phyloP scores from a whole-genome alignment of 2,797 vertebrate species.

The Novumbra hubbsi region DNA sequence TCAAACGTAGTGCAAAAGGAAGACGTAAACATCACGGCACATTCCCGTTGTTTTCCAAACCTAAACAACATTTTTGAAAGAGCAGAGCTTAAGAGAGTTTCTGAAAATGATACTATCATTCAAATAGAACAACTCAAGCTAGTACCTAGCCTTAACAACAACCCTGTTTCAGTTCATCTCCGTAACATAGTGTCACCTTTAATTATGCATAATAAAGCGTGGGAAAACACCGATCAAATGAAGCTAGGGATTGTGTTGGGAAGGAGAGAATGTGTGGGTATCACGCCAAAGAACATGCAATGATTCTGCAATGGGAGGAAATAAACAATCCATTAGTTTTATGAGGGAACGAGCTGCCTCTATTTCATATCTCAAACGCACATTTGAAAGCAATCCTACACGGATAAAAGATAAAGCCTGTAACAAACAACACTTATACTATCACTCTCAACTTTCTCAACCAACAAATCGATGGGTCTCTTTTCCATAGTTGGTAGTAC shows the following conservation, averaged over 20 bases:
- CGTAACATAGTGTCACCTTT: conserved; percentile 19
- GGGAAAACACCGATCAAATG: conserved; percentile 27
- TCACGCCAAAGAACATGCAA: conserved; percentile 1
- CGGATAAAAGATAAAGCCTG: conserved; percentile 17
- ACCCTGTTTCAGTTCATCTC: conserved; percentile 8
- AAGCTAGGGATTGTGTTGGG: not conserved
- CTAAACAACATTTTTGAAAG: not conserved
- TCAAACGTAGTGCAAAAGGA: not conserved
- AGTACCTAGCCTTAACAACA: conserved; percentile 35
- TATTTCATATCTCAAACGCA: conserved; percentile 3
- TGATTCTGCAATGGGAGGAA: not conserved
- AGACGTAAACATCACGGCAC: not conserved
- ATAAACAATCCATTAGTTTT: conserved; percentile 12
- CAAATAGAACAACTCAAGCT: conserved; percentile 5
- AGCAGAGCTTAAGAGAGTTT: not conserved
- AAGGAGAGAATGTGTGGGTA: not conserved
- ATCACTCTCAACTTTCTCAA: not conserved
- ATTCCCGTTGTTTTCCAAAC: conserved; percentile 10
- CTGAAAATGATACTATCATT: not conserved
- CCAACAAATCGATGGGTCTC: not conserved
- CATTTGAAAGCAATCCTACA: conserved; percentile 6
- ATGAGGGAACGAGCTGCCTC: not conserved
- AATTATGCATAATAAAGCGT: conserved; percentile 34
- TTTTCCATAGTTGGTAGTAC: not conserved
- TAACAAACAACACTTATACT: conserved; percentile 15